A percentile compares a stretch with the other conserved stretches of the same genome.
phyloP scores from a whole-genome alignment of 35 echinoderm and acorn worm species.

The Apostichopus californicus region DNA sequence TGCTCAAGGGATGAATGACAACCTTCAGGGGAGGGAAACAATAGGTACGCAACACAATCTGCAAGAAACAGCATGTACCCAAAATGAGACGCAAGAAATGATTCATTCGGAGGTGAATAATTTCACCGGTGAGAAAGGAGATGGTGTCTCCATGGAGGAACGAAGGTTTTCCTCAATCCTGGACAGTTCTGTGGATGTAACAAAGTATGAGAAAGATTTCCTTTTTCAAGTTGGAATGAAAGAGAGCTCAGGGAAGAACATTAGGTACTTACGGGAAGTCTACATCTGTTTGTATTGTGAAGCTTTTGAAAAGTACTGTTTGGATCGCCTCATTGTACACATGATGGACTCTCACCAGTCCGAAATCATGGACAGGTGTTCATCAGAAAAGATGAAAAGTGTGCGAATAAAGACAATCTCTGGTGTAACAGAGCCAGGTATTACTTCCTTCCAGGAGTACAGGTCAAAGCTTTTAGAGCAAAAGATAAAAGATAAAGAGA shows the following conservation, averaged over 20 bases:
- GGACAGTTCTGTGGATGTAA: not conserved
- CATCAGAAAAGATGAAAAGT: not conserved
- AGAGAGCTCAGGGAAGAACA: slow-evolving; percentile 36
- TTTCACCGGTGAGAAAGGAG: not conserved
- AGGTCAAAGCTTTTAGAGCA: slow-evolving; percentile 6
- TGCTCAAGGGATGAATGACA: not conserved
- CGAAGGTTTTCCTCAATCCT: not conserved
- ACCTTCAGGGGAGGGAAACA: not conserved
- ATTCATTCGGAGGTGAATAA: not conserved
- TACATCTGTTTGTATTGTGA: slow-evolving; percentile 25
- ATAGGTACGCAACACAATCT: too few species aligned
- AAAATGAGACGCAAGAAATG: not conserved
- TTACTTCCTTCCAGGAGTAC: slow-evolving; percentile 31
- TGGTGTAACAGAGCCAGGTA: not conserved
- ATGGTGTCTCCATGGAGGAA: not conserved
- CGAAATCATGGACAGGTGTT: not conserved
- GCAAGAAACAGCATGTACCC: not conserved
- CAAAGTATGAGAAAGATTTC: slow-evolving; percentile 31
- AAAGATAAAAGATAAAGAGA: slow-evolving; percentile 19
- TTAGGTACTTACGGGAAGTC: slow-evolving; percentile 39
- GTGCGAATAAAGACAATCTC: not conserved
- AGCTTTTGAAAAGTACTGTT: slow-evolving; percentile 18
- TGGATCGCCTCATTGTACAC: slow-evolving; percentile 21
- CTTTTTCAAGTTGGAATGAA: slow-evolving; percentile 24
- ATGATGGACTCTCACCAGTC: slow-evolving; percentile 16